Conservation (phyloP, 1,140 invertebrate genomes). For the Neotoxoptera formosana region DNA sequence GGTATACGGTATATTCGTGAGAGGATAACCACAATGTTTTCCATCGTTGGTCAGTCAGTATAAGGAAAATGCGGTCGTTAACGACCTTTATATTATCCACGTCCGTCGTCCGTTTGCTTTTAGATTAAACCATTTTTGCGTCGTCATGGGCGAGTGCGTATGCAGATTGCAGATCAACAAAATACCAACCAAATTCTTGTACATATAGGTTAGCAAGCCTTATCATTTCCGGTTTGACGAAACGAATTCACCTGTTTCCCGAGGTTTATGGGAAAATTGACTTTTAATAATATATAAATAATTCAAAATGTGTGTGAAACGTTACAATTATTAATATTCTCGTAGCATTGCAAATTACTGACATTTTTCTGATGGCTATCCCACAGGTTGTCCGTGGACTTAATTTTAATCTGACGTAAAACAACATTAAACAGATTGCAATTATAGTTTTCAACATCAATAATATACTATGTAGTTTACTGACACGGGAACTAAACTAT, state of each 20-base stretch:
- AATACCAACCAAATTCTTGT: not conserved
- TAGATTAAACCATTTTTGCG: not conserved
- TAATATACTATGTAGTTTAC: not conserved
- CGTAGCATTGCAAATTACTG: not conserved
- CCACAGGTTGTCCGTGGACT: not conserved
- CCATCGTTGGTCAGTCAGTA: not conserved
- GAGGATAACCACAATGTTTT: not conserved
- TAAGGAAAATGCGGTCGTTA: not conserved
- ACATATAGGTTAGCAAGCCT: not conserved
- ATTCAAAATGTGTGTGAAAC: not conserved
- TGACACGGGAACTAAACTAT: not conserved
- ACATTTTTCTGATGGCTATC: not conserved
- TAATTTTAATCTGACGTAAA: not conserved
- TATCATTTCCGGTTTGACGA: not conserved
- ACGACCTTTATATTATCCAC: not conserved
- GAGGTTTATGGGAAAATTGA: not conserved
- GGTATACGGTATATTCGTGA: not conserved
- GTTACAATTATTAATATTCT: not conserved
- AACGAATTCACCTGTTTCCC: not conserved
- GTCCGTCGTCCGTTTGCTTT: not conserved
- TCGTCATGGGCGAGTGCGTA: not conserved
- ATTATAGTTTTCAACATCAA: not conserved
- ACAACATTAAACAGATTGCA: not conserved
- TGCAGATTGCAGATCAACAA: not conserved
- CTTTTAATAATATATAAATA: not conserved